phyloP scores from a whole-genome alignment of 2,113 vertebrate genomes.

The Coptodon rendalli region DNA sequence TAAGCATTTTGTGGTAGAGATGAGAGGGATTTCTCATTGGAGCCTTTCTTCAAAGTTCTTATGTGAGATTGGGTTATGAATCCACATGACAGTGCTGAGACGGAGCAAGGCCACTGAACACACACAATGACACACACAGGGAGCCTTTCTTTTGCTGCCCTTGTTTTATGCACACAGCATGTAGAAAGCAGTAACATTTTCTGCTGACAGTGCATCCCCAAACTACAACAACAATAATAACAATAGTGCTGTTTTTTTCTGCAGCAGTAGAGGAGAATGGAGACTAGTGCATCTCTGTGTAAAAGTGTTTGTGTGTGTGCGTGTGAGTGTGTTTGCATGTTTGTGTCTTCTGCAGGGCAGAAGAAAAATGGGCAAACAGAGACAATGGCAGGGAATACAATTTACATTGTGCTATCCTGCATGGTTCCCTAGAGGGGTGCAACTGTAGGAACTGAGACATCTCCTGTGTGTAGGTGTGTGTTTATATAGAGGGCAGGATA shows the following conservation, averaged over 20 bases:
- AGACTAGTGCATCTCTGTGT: background rate
- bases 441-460: conserved; percentile 18
- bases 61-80: conserved; percentile 61
- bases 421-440: conserved; percentile 28
- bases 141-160: background rate
- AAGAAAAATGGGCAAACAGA: conserved; percentile 68
- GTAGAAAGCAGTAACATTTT: conserved; percentile 30
- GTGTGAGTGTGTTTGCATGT: background rate
- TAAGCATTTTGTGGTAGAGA: background rate
- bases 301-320: background rate
- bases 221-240: conserved; percentile 54
- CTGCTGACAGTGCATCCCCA: conserved; percentile 48
- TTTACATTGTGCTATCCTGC: conserved; percentile 60
- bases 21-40: conserved; percentile 7
- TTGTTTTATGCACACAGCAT: conserved; percentile 22
- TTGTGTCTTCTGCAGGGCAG: conserved; percentile 4
- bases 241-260: conserved; percentile 35
- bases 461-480: background rate
- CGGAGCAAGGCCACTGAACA: conserved; percentile 37
- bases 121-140: background rate
- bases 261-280: background rate
- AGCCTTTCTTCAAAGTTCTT: conserved; percentile 31
- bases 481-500: background rate
- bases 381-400: conserved; percentile 66
- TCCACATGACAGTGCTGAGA: conserved; percentile 52